A percentile compares a stretch with the other conserved stretches of the same genome.
These are phyloP conservation scores for Scolopax bukidnonensis DNA, from an alignment of 2,797 vertebrate genomes.

Conservation along the genomic window DNA sequence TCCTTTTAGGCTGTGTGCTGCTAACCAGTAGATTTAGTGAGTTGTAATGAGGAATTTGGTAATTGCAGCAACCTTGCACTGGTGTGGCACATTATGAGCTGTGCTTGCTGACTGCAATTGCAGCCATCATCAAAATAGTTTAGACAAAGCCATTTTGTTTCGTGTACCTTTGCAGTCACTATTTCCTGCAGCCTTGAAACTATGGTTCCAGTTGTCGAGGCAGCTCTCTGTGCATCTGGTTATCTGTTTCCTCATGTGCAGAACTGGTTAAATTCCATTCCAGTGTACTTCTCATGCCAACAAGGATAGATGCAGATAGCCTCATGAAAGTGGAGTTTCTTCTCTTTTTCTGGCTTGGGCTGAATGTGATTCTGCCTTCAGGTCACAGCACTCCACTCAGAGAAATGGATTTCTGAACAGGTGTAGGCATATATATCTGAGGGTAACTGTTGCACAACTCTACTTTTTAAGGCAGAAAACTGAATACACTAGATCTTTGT, in stretches of 20 bases:
- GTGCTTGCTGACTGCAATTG: neutral
- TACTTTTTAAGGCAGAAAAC: neutral
- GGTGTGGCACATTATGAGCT: neutral
- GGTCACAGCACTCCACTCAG: neutral
- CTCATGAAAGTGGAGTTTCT: neutral
- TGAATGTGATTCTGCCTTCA: neutral
- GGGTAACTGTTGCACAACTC: neutral
- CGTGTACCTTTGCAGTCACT: accelerated
- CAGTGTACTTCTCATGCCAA: neutral
- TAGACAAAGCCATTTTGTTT: neutral
- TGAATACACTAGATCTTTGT: neutral
- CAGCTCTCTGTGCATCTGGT: neutral
- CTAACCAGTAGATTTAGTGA: neutral
- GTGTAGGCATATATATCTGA: neutral
- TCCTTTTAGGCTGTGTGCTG: neutral
- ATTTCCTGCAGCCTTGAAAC: neutral
- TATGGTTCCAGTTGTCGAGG: neutral
- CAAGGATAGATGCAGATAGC: neutral
- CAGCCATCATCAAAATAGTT: neutral
- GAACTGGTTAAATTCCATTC: neutral
- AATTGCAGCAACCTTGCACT: neutral
- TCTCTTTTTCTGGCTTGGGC: neutral
- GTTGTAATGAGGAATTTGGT: neutral
- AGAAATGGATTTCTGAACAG: neutral
- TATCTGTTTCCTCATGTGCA: neutral